Base-by-base conservation (phyloP, 2,797 vertebrate species). In the Choloepus didactylus region DNA sequence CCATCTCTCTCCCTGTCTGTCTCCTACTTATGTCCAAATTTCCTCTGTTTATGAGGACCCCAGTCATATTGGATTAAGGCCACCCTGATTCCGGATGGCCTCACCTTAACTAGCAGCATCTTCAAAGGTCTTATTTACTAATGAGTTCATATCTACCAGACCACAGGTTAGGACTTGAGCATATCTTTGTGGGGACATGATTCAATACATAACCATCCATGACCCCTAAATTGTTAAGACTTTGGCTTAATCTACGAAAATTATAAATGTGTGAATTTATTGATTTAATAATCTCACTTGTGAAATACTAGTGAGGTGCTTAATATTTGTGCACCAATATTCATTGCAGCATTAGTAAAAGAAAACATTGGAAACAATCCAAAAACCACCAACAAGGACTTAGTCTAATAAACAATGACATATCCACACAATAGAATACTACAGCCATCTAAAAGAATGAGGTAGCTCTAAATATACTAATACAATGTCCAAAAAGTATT, bases 401-500 rank as follows among this genome's bases (percentile, higher is more conserved):
- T 80, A 66, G 59, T 85, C 31, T 66, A 90, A 51, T n/a, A 83
- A 85, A 38, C 49, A 67, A 15, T 67, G 56, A 60, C 60, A 16
- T 76, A 38, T 31, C 23, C 62, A 11, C 35, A 38, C 1, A 72
- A 62, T 31, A 81, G 35, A 72, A 60, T 80, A 75, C 56, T 88
- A 46, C 15, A 38, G 16, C 1, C 14, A 38, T 69, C 51, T 80
- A 83, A 44, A 9, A 56, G 70, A 91, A 79, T 16, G 9, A 75
- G 41, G 10, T 70, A 66, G 38, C 11, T 73, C 19, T 79, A 73
- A 41, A 4, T 64, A 91, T 29, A 46, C 21, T 87, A 84, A 59
- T 81, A 91, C 86, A 96, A 80, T 54, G 38, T 54, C 59, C 66
- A 86, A 25, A 90, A 66, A 80, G 31, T 59, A 81, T 12, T 80